These are phyloP conservation scores for Bubalus kerabau DNA, from an alignment of 2,113 vertebrate genomes.

Conservation along the genomic window DNA sequence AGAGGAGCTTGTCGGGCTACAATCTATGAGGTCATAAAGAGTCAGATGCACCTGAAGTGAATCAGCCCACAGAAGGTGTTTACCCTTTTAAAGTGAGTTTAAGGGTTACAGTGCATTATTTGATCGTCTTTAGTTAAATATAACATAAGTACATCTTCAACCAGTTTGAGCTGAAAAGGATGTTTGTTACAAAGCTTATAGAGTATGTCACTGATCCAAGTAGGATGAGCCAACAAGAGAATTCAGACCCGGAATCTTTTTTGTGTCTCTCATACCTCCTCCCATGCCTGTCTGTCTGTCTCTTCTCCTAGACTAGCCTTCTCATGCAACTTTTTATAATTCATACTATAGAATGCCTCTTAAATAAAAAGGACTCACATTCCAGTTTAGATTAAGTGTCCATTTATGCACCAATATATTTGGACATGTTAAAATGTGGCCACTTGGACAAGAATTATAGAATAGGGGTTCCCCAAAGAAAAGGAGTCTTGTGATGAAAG, in stretches of 20 bases:
- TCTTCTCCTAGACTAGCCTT: background rate
- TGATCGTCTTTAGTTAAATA: background rate
- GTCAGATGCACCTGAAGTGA: background rate
- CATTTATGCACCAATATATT: background rate
- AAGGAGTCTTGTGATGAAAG: background rate
- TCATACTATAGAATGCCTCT: background rate
- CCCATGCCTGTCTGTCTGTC: background rate
- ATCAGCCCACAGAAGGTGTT: background rate
- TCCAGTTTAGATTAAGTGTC: background rate
- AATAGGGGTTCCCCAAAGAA: background rate
- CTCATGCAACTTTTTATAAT: background rate
- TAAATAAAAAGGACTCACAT: background rate
- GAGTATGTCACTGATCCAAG: background rate
- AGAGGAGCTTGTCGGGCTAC: background rate
- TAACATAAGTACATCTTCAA: background rate
- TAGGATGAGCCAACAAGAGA: background rate
- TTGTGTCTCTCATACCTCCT: background rate
- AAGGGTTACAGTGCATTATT: background rate
- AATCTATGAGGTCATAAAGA: background rate
- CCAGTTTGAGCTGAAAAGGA: background rate
- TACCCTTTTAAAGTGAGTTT: background rate
- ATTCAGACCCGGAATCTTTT: background rate
- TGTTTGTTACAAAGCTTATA: background rate
- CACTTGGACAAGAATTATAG: background rate
- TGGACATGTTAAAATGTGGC: background rate